phyloP scores from a whole-genome alignment of 2,888 invertebrate genomes.

The Stegana nigrithorax region DNA sequence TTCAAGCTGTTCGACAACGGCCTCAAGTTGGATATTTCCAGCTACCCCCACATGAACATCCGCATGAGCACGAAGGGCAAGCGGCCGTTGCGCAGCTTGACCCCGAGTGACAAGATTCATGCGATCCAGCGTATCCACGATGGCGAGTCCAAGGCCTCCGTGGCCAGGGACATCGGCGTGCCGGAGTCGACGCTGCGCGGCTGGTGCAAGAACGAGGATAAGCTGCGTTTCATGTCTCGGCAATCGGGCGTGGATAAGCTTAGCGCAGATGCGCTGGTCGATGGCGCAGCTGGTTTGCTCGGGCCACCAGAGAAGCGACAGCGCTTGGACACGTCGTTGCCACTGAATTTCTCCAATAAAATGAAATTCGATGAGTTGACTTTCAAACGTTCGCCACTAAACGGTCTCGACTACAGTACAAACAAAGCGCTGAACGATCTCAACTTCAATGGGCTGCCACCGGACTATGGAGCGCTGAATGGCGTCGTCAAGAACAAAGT shows the following conservation, averaged over 20 bases:
- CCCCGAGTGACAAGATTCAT: conserved; percentile 82
- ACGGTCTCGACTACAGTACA: conserved; percentile 66
- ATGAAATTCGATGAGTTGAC: conserved; percentile 67
- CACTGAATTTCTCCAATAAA: conserved; percentile 67
- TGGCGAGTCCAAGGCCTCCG: conserved; percentile 87
- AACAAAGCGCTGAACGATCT: conserved; percentile 63
- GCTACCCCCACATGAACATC: conserved; percentile 67
- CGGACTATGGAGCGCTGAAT: conserved; percentile 65
- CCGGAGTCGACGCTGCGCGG: conserved; percentile 88
- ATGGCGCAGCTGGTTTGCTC: conserved; percentile 57
- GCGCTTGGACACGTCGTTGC: conserved; percentile 63
- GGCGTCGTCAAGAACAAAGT: conserved; percentile 60
- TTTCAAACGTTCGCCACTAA: conserved; percentile 64
- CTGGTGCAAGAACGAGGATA: conserved; percentile 90
- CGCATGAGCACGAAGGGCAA: conserved; percentile 80
- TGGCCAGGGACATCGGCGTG: conserved; percentile 86
- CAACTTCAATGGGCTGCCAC: conserved; percentile 60
- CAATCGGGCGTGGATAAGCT: conserved; percentile 78
- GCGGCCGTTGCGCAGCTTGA: conserved; percentile 82
- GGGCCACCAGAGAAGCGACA: conserved; percentile 66
- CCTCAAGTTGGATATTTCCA: conserved; percentile 68
- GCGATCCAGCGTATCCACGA: conserved; percentile 86
- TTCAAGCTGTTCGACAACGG: conserved; percentile 67
- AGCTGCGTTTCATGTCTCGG: conserved; percentile 77
- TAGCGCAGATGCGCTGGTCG: conserved; percentile 57